Base-by-base conservation (phyloP, 1,140 invertebrate species). In the Formica exsecta region DNA sequence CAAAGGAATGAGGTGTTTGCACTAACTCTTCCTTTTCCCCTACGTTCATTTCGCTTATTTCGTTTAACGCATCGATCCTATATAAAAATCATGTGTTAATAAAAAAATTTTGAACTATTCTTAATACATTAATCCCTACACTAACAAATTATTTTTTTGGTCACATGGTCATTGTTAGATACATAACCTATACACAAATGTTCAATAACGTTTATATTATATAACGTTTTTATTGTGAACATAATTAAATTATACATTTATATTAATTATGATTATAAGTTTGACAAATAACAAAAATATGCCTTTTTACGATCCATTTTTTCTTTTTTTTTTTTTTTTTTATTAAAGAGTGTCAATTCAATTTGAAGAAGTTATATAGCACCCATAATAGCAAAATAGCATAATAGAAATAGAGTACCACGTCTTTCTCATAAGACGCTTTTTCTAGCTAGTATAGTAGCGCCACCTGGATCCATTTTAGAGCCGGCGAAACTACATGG, bases 1-100 rank as follows among this genome's bases (percentile, higher is more conserved):
- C 97, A 95, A 99, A 99, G 0, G 99, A 98, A 96, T 99, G 99
- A 8, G 99, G 99, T 3, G 98, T 98, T 92, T 97, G 97, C 16
- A 97, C 96, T 6, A 98, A 93, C 89, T 97, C 97, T 85, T 97
- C 97, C 5, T 97, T 96, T 95, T 98, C 98, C 61, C 95, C 94
- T 9, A 91, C 19, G 11, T 92, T 89, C 11, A 94, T n/a, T 79
- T 95, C 25, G 93, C 77, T 95, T 95, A 73, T 95, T 95, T 25
- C 91, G 90, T 48, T 92, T 95, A 2, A 93, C 93, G 85, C 94
- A 95, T 86, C 94, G 93, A 61, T 94, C 95, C 95, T 95, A 38
- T 5, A 59, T 8, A 64, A 74, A 54, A 51, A n/a, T 16, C 44
- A 48, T 44, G 16, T 84, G 48, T 41, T n/a, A 25, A 57, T 44